Evolutionary conservation across 2,888 invertebrate species (phyloP), one percentile per base, ranked within the genome.

Genomic region (Apotomis capreana): DNA sequence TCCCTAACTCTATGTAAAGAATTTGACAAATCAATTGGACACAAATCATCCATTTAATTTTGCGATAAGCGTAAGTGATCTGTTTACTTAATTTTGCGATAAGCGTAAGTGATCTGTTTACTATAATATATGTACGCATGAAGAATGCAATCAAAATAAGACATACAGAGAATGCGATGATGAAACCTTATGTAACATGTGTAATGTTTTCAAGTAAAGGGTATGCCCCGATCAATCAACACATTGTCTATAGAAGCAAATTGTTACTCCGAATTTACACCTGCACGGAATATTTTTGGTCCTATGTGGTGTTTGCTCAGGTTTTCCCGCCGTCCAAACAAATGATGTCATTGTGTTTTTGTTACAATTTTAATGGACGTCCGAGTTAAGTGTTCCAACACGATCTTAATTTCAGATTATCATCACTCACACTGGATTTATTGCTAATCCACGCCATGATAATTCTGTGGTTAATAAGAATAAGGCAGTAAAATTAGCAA

Each of bases 301-400:
- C 54, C 51, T 59, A 63, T 52, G 54, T 57, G 67, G 74, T 72
- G 67, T 74, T 69, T 58, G 68, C 49, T 59, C 58, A 80, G 85
- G 82, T 75, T 81, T 81, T 83, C 78, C 84, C 82, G 71, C 68
- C 77, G 73, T 78, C 78, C 73, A 79, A 78, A 75, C 75, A 76
- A 70, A 75, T 83, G 82, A 83, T 80, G 79, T 83, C 80, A 83
- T 76, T 61, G 15, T 57, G 76, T 76, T 76, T 76, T 76, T 76
- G 68, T 58, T 46, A 51, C 65, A 67, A 37, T 44, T 69, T 59
- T 75, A 75, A 75, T 75, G 63, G 73, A 64, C 51, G 61, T 37
- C 55, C n/a, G 70, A 71, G 52, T 71, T 68, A 68, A 72, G 59
- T 68, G 63, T 26, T 72, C 62, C 49, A 57, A 61, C 72, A 68